Conservation (phyloP, 64 coral and sea anemone species). For the Catalaphyllia jardinei region DNA sequence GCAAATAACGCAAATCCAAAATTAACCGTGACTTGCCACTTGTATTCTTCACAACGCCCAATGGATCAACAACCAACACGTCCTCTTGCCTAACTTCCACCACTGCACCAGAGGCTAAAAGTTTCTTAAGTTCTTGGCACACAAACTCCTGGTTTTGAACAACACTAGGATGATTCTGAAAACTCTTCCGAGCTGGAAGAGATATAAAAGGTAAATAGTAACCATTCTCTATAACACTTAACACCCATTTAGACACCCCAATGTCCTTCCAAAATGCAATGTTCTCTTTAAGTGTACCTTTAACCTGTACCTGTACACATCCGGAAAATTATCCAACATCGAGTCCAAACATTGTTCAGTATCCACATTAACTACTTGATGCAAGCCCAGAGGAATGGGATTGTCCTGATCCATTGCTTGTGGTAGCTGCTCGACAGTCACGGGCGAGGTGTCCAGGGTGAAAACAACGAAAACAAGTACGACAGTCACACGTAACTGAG, state of each 20-base stretch:
- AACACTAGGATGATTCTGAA: no score
- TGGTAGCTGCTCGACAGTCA: constrained; percentile 30
- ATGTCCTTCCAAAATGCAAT: constrained; percentile 41
- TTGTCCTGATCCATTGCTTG: neutral
- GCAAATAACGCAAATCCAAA: constrained; percentile 48
- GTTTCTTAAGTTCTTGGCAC: constrained; percentile 22
- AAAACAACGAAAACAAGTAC: constrained; percentile 29
- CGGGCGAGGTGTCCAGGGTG: neutral
- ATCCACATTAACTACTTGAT: neutral
- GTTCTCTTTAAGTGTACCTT: no score
- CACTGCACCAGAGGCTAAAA: constrained; percentile 42
- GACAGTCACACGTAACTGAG: neutral
- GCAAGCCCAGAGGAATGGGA: no score
- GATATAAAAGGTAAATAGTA: constrained; percentile 49
- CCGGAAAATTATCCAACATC: no score
- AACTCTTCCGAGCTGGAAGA: neutral
- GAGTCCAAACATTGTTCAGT: no score
- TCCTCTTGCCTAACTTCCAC: constrained; percentile 27
- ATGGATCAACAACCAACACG: constrained; percentile 23
- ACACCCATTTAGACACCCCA: constrained; percentile 26
- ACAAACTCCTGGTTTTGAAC: neutral
- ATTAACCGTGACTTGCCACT: constrained; percentile 33
- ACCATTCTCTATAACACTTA: constrained; percentile 40
- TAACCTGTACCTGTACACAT: no score
- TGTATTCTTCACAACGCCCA: constrained; percentile 28